Evolutionary conservation across 2,797 vertebrate genomes (phyloP).

Genomic region (Cyclura pinguis): DNA sequence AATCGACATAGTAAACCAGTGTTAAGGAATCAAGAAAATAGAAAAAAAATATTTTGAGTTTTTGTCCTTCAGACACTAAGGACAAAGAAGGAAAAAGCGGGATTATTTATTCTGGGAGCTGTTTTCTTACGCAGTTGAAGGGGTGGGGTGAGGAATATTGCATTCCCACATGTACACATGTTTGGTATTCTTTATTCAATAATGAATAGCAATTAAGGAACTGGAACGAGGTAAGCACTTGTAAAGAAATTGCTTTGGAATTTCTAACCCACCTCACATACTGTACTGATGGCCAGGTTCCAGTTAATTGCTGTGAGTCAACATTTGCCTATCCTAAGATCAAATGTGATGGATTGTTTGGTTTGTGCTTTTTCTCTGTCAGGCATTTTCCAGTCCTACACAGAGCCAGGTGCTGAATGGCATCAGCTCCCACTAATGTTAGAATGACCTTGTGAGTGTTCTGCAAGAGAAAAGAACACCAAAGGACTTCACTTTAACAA

Average conservation of each 20-base stretch:
- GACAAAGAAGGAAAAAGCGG: not conserved
- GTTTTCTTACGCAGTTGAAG: not conserved
- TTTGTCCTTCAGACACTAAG: not conserved
- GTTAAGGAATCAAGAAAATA: not conserved
- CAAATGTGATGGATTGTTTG: not conserved
- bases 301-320: slow-evolving; percentile 9
- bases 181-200: not conserved
- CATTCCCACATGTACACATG: rapidly evolving
- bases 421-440: not conserved
- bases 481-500: not conserved
- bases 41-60: not conserved
- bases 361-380: slow-evolving; percentile 2
- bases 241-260: not conserved
- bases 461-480: not conserved
- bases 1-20: not conserved
- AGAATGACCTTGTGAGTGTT: not conserved
- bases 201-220: not conserved
- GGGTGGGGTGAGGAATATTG: not conserved
- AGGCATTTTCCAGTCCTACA: not conserved
- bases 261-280: not conserved
- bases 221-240: not conserved
- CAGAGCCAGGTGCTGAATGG: not conserved
- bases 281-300: not conserved
- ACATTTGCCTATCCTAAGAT: not conserved
- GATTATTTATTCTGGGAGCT: not conserved